A percentile compares a stretch with the other conserved stretches of the same genome.
These are phyloP conservation scores for Schizothorax lantsangensis DNA, from an alignment of 2,797 vertebrate genomes.

Conservation along the genomic window DNA sequence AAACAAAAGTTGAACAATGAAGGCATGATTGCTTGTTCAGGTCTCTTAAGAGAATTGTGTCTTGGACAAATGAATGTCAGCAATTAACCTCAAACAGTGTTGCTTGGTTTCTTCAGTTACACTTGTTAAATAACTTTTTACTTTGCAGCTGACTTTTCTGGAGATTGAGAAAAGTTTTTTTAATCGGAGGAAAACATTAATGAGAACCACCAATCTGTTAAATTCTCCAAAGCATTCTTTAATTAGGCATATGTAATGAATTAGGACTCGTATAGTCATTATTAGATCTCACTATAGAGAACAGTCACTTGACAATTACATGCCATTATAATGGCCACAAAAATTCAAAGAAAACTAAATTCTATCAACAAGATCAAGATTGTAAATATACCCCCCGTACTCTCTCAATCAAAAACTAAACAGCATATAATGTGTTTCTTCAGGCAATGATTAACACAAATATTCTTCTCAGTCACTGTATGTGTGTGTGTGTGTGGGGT, in stretches of 20 bases:
- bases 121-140: constrained; percentile 14
- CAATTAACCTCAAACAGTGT: neutral
- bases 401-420: neutral
- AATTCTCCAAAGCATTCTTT: neutral
- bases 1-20: constrained; percentile 17
- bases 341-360: neutral
- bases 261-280: neutral
- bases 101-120: neutral
- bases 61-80: neutral
- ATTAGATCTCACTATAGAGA: neutral
- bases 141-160: constrained; percentile 1
- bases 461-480: neutral
- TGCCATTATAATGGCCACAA: neutral
- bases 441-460: constrained; percentile 4
- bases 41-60: neutral
- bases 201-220: constrained; percentile 6
- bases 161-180: neutral
- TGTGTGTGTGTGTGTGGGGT: neutral
- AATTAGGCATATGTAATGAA: neutral
- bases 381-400: neutral
- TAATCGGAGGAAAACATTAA: neutral
- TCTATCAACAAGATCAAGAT: constrained; percentile 9
- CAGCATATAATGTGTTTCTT: neutral
- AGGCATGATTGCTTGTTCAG: neutral
- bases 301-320: constrained; percentile 18